Conservation (phyloP, 2,888 invertebrate species). For the Perdita meconis region DNA sequence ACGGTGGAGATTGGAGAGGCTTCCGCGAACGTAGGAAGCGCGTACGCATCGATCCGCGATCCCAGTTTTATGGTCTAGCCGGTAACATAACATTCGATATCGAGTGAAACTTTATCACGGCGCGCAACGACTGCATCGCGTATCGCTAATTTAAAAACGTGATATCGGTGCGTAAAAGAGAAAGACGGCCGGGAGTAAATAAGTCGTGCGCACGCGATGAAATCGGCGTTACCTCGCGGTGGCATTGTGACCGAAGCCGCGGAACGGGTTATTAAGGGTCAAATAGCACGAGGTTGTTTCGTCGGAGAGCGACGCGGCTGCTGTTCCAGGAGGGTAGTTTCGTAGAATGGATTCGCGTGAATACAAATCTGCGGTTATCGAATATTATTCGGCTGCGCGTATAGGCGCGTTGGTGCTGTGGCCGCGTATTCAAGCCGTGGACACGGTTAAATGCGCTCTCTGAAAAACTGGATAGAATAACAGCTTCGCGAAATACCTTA, state of each 20-base stretch:
- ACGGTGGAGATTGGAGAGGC: background rate
- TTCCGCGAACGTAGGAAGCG: background rate
- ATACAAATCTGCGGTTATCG: constrained; percentile 64
- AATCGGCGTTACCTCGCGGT: constrained; percentile 34
- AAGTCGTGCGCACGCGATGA: background rate
- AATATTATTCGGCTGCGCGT: constrained; percentile 43
- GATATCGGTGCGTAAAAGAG: background rate
- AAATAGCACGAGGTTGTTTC: constrained; percentile 27
- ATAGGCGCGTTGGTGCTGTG: background rate
- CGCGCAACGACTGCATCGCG: background rate
- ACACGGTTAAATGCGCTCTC: constrained; percentile 50
- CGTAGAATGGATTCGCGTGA: constrained; percentile 46
- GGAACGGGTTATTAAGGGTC: constrained; percentile 30
- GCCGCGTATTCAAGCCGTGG: background rate
- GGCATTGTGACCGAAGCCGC: constrained; percentile 11
- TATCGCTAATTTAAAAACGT: constrained; percentile 18
- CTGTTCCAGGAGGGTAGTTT: constrained; percentile 41
- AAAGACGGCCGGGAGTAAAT: background rate
- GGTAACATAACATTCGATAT: background rate
- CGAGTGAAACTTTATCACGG: background rate
- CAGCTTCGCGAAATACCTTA: background rate
- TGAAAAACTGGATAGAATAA: constrained; percentile 33
- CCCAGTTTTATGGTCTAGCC: background rate
- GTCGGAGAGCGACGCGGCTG: constrained; percentile 10
- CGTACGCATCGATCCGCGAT: background rate